Evolutionary conservation across 2,888 invertebrate species (phyloP).

Genomic region (Lucinisca nassula): DNA sequence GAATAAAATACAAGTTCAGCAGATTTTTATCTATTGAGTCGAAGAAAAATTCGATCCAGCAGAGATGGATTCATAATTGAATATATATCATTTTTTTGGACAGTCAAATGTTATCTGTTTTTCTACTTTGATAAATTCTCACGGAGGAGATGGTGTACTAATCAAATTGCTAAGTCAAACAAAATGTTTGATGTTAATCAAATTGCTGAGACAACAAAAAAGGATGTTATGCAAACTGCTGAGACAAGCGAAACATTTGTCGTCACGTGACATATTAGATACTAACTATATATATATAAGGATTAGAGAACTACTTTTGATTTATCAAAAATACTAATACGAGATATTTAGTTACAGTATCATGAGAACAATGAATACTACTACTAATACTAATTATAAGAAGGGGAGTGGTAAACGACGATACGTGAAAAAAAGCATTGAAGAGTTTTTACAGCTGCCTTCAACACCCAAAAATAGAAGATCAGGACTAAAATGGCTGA

Average conservation of each 20-base stretch:
- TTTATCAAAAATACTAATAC: neutral
- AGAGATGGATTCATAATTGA: neutral
- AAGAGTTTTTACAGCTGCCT: no score
- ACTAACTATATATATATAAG: neutral
- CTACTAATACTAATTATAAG: neutral
- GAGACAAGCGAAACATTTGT: neutral
- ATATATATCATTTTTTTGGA: neutral
- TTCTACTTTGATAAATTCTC: neutral
- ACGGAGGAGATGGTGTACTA: neutral
- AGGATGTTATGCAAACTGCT: neutral
- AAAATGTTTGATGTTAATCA: neutral
- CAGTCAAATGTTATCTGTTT: no score
- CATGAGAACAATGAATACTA: neutral
- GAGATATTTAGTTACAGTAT: neutral
- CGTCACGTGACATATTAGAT: neutral
- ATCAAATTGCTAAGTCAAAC: neutral
- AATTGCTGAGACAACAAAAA: neutral
- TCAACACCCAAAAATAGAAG: no score
- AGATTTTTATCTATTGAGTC: neutral
- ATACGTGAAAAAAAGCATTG: no score
- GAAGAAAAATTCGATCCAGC: neutral
- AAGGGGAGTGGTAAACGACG: neutral
- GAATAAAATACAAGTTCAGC: neutral
- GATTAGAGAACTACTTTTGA: neutral
- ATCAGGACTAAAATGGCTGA: no score